Evolutionary conservation across 2,797 vertebrate genomes (phyloP).

Genomic region (Sebastes nivosus): DNA sequence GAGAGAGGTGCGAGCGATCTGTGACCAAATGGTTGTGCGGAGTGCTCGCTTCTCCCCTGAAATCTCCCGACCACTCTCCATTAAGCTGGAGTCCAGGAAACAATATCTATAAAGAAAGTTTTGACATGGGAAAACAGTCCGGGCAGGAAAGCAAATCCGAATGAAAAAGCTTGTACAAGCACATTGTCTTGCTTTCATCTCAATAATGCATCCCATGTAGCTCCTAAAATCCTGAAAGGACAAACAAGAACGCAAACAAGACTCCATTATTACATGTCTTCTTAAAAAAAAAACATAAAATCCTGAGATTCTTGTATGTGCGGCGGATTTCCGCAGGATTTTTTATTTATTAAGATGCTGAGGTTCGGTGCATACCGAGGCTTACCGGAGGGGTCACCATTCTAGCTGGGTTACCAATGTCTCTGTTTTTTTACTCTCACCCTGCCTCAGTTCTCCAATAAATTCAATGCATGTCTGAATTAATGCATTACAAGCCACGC

Average conservation of each 20-base stretch:
- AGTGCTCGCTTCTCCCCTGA: conserved; percentile 45
- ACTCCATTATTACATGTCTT: conserved; percentile 63
- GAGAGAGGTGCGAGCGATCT: conserved; percentile 38
- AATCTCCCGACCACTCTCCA: conserved; percentile 60
- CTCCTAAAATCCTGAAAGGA: conserved; percentile 25
- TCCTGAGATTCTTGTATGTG: conserved; percentile 46
- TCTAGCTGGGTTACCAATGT: conserved; percentile 26
- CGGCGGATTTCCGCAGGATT: conserved; percentile 47
- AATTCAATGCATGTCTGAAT: conserved; percentile 82
- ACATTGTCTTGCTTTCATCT: conserved; percentile 50
- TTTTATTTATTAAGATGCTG: conserved; percentile 69
- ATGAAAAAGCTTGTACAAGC: not conserved
- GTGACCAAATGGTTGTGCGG: conserved; percentile 61
- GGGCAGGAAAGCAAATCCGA: not conserved
- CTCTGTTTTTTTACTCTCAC: conserved; percentile 3
- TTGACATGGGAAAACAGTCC: conserved; percentile 1
- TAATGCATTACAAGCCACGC: conserved; percentile 81
- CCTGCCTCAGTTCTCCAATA: conserved; percentile 70
- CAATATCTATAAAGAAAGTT: conserved; percentile 64
- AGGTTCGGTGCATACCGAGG: conserved; percentile 34
- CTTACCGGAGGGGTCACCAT: conserved; percentile 57
- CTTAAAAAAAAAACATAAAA: conserved; percentile 45
- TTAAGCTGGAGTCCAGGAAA: conserved; percentile 44
- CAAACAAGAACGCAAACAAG: conserved; percentile 36
- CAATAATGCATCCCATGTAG: conserved; percentile 40